Evolutionary conservation across 2,797 vertebrate species (phyloP).

Genomic region (Botia kubotai): DNA sequence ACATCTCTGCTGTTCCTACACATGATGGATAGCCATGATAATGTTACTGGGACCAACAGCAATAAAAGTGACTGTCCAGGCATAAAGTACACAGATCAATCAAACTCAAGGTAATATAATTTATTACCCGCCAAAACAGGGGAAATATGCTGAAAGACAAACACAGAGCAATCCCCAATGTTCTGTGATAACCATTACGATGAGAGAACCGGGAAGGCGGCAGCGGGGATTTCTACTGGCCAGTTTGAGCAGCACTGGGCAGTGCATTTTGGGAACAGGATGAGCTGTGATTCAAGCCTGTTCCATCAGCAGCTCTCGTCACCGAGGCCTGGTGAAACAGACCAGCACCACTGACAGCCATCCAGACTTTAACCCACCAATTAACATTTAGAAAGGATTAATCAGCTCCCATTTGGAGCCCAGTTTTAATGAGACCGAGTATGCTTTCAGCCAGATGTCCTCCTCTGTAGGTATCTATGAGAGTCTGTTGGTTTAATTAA

Average conservation of each 20-base stretch:
- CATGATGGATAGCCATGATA: slow-evolving; percentile 55
- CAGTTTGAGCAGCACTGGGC: slow-evolving; percentile 22
- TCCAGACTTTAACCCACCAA: slow-evolving; percentile 80
- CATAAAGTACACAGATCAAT: slow-evolving; percentile 60
- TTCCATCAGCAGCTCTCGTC: slow-evolving; percentile 26
- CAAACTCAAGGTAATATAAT: slow-evolving; percentile 55
- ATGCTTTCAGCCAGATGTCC: slow-evolving; percentile 65
- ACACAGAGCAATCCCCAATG: slow-evolving; percentile 30
- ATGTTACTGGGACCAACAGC: slow-evolving; percentile 57
- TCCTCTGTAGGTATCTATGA: slow-evolving; percentile 66
- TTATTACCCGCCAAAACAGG: slow-evolving; percentile 49
- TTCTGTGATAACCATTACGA: slow-evolving; percentile 46
- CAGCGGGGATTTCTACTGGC: slow-evolving; percentile 46
- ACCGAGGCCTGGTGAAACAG: slow-evolving; percentile 70
- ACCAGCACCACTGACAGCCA: slow-evolving; percentile 76
- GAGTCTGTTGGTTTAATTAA: slow-evolving; percentile 67
- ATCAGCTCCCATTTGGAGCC: slow-evolving; percentile 74
- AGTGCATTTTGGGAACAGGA: slow-evolving; percentile 52
- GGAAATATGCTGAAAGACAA: slow-evolving; percentile 48
- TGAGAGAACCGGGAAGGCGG: slow-evolving; percentile 12
- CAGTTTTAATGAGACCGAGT: slow-evolving; percentile 66
- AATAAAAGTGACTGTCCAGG: slow-evolving; percentile 60
- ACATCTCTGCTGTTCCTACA: slow-evolving; percentile 43
- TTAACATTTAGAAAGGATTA: slow-evolving; percentile 85
- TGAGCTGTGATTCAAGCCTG: slow-evolving; percentile 56